Evolutionary conservation across 2,888 invertebrate genomes (phyloP), one percentile per base, ranked within the genome.

Genomic region (Cephus pulcher): DNA sequence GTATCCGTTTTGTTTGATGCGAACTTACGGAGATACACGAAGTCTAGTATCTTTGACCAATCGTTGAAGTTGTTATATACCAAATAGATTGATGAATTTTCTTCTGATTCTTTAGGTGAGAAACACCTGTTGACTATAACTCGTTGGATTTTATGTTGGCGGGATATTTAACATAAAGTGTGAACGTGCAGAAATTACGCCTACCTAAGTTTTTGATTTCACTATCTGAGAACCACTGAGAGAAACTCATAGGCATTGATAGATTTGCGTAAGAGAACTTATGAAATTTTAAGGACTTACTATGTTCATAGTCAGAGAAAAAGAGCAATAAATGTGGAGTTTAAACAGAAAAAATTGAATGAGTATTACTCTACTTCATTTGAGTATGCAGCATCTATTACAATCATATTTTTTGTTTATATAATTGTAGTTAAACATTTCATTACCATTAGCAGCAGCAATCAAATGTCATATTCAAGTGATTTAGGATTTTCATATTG

Each of bases 31-130:
- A 82, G 75, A 75, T 33, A 73, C 37, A 76, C 76, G 80, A 80
- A 78, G 73, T 74, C 77, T 75, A 69, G 35, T 75, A 78, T 78
- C 77, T 78, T 32, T 76, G 76, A 74, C 82, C 81, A 82, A 84
- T 83, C 35, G 69, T 35, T 78, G 74, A 23, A 69, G 69, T 73
- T 69, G 78, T 80, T 84, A 80, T 30, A 80, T 73, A 15, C 4
- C 30, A 76, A 34, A 15, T 35, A 30, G 76, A 70, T 15, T 56
- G 56, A 56, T 56, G 56, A 56, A 15, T 23, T 56, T 56, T 56
- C 15, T 56, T 23, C 56, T 23, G 9, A 23, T 6, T 23, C 56
- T 9, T 56, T 2, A 56, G 56, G 56, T 56, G 9, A 56, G 56
- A 56, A 56, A 56, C 56, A 56, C 56, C 56, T 56, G 56, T 56